phyloP scores from a whole-genome alignment of 2,113 vertebrate genomes.

The Nibea coibor region DNA sequence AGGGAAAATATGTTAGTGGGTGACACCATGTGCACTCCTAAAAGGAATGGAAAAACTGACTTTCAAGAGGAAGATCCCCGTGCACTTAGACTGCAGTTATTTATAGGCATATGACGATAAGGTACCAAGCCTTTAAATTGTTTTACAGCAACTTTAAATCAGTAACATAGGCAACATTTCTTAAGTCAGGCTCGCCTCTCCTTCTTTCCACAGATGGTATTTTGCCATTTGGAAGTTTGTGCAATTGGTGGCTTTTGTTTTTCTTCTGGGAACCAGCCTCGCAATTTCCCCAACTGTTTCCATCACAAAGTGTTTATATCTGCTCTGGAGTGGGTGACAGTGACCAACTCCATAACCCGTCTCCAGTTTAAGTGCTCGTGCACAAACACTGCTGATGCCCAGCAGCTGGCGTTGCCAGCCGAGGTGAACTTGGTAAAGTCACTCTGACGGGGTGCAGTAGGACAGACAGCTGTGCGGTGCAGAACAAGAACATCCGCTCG shows the following conservation, averaged over 20 bases:
- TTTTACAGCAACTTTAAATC: constrained; percentile 36
- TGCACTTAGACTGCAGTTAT: constrained; percentile 41
- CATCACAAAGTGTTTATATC: constrained; percentile 47
- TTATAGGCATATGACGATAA: constrained; percentile 39
- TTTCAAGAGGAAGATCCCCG: constrained; percentile 37
- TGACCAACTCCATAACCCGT: constrained; percentile 37
- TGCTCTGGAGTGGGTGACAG: constrained; percentile 33
- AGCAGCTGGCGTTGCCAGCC: background rate
- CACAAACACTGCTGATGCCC: constrained; percentile 21
- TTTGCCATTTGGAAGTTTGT: constrained; percentile 23
- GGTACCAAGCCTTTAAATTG: constrained; percentile 10
- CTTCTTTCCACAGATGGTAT: constrained; percentile 17
- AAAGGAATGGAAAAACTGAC: constrained; percentile 61
- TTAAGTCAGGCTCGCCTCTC: background rate
- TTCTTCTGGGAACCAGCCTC: constrained; percentile 6
- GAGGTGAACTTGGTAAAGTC: background rate
- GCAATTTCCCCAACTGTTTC: constrained; percentile 34
- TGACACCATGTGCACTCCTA: constrained; percentile 27
- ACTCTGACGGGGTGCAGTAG: background rate
- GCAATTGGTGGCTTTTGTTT: constrained; percentile 4
- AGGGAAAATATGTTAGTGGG: background rate
- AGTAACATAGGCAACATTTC: constrained; percentile 16
- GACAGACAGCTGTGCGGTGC: background rate
- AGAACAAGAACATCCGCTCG: background rate
- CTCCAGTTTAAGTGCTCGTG: constrained; percentile 37